A percentile compares a stretch with the other conserved stretches of the same genome.
Evolutionary conservation across 2,888 invertebrate species (phyloP).

Genomic region (Linyphia triangularis): DNA sequence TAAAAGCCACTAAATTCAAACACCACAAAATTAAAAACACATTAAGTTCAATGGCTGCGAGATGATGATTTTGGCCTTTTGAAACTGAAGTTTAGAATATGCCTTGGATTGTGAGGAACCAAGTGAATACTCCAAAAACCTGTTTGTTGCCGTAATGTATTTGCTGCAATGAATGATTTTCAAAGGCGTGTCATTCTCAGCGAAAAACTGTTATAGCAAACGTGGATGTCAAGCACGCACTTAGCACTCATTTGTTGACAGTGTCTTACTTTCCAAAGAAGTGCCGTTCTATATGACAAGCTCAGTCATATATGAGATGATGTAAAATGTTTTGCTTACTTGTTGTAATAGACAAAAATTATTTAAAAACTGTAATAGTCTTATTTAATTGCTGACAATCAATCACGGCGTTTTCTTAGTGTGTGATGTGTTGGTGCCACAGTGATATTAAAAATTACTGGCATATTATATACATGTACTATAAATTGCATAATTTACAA

Average conservation of each 20-base stretch:
- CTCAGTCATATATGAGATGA: conserved; percentile 46
- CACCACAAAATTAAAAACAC: too few relatives aligned
- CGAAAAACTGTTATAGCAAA: conserved; percentile 56
- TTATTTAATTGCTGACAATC: conserved; percentile 73
- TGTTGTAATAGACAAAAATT: conserved; percentile 49
- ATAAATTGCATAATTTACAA: conserved; percentile 44
- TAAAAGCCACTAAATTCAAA: too few relatives aligned
- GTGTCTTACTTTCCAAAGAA: conserved; percentile 72
- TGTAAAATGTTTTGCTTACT: conserved; percentile 59
- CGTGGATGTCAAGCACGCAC: conserved; percentile 59
- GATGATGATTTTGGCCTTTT: too few relatives aligned
- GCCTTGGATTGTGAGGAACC: too few relatives aligned
- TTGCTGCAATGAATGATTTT: conserved; percentile 27
- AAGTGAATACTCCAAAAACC: conserved; percentile 44
- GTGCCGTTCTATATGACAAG: conserved; percentile 72
- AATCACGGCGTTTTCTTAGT: conserved; percentile 53
- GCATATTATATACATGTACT: conserved; percentile 10
- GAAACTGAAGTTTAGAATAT: too few relatives aligned
- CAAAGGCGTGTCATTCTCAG: conserved; percentile 37
- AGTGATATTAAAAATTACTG: conserved; percentile 61
- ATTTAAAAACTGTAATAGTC: conserved; percentile 35
- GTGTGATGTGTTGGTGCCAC: conserved; percentile 66
- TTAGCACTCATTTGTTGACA: conserved; percentile 73
- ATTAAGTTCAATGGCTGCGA: too few relatives aligned
- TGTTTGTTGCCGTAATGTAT: conserved; percentile 54